Evolutionary conservation across 2,888 invertebrate genomes (phyloP).

Genomic region (Poecilobothrus nobilitatus): DNA sequence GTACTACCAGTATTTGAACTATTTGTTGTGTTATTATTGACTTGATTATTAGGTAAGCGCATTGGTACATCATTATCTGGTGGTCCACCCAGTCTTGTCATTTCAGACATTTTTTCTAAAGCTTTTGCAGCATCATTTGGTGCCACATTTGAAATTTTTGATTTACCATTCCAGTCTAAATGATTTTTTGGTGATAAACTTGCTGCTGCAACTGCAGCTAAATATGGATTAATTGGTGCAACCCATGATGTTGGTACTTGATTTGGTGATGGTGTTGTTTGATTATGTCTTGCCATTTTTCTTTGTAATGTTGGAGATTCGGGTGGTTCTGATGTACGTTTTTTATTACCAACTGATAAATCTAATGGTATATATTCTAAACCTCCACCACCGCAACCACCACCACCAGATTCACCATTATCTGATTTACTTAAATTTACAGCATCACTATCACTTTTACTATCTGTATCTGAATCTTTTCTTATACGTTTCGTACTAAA

Average conservation of each 20-base stretch:
- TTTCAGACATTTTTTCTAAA: conserved; percentile 82
- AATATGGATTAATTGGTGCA: conserved; percentile 71
- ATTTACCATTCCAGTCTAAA: conserved; percentile 61
- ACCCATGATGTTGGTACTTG: conserved; percentile 64
- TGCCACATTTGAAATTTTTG: conserved; percentile 55
- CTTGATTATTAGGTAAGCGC: conserved; percentile 22
- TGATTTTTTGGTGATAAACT: conserved; percentile 66
- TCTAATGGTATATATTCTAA: conserved; percentile 56
- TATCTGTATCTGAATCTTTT: conserved; percentile 48
- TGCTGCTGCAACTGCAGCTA: conserved; percentile 69
- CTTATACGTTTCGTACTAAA: conserved; percentile 66
- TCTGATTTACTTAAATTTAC: conserved; percentile 65
- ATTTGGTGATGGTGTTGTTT: conserved; percentile 52
- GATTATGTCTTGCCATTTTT: conserved; percentile 58
- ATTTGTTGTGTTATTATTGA: conserved; percentile 13
- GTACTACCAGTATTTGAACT: conserved; percentile 21
- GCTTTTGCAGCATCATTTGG: conserved; percentile 75
- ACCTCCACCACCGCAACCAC: background rate
- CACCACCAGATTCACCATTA: conserved; percentile 31
- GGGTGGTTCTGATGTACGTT: conserved; percentile 58
- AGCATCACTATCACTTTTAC: conserved; percentile 56
- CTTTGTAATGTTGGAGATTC: conserved; percentile 53
- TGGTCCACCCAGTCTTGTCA: conserved; percentile 76
- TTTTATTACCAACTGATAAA: conserved; percentile 67
- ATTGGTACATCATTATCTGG: conserved; percentile 40